Conservation (phyloP, 2,113 vertebrate genomes). For the Thamnophis sirtalis region DNA sequence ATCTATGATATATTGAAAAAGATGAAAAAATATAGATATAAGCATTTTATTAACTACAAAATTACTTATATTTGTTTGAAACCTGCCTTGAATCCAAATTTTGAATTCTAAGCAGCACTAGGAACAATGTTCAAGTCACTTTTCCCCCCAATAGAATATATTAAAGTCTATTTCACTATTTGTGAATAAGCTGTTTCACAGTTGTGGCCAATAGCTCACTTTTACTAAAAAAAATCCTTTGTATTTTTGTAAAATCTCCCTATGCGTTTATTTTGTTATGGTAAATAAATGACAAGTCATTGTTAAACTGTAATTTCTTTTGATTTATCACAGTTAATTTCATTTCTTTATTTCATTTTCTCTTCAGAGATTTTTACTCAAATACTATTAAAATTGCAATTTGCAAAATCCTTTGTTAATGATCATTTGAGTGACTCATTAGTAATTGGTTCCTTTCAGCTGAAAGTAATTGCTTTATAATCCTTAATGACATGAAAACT, state of each 20-base stretch:
- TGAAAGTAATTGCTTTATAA: slow-evolving; percentile 65
- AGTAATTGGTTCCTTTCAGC: slow-evolving; percentile 62
- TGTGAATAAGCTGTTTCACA: not conserved
- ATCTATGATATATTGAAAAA: not conserved
- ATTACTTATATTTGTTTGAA: not conserved
- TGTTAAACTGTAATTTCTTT: slow-evolving; percentile 57
- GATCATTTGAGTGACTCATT: slow-evolving; percentile 60
- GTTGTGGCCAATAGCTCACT: not conserved
- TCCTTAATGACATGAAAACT: slow-evolving; percentile 46
- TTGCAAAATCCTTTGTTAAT: slow-evolving; percentile 66
- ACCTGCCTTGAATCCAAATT: not conserved
- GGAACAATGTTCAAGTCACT: not conserved
- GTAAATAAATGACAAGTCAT: slow-evolving; percentile 59
- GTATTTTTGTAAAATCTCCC: slow-evolving; percentile 35
- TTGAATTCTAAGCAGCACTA: not conserved
- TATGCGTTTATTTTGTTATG: slow-evolving; percentile 56
- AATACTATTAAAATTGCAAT: slow-evolving; percentile 62
- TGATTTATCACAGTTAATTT: slow-evolving; percentile 45
- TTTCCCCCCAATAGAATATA: not conserved
- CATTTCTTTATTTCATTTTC: not conserved
- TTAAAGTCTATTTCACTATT: not conserved
- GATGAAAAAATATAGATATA: not conserved
- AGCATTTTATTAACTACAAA: not conserved
- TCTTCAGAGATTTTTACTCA: slow-evolving; percentile 58
- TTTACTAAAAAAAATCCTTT: not conserved